Evolutionary conservation across 2,888 invertebrate genomes (phyloP).

Genomic region (Zonitis immaculata): DNA sequence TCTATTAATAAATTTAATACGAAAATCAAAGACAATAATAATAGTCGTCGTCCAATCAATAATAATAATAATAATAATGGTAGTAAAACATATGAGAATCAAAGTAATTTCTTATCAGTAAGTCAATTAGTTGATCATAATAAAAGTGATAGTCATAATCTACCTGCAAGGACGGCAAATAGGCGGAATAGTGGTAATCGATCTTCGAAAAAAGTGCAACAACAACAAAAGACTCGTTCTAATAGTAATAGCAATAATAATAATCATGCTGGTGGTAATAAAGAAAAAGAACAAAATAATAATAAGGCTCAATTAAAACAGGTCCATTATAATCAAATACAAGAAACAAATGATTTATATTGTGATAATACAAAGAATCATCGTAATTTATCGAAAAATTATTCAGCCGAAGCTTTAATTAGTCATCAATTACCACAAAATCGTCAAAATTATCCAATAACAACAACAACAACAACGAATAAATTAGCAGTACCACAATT

Average conservation of each 20-base stretch:
- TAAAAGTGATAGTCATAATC: slow-evolving; percentile 37
- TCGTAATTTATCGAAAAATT: slow-evolving; percentile 35
- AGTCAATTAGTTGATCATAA: slow-evolving; percentile 60
- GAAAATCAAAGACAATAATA: neutral
- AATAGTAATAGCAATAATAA: neutral
- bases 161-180: slow-evolving; percentile 31
- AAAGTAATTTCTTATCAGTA: slow-evolving; percentile 56
- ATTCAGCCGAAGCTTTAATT: slow-evolving; percentile 48
- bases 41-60: neutral
- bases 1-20: neutral
- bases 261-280: slow-evolving; percentile 1
- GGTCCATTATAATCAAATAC: neutral
- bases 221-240: slow-evolving; percentile 12
- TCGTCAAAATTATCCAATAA: slow-evolving; percentile 27
- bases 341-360: slow-evolving; percentile 20
- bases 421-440: slow-evolving; percentile 35
- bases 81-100: slow-evolving; percentile 34
- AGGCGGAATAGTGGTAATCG: slow-evolving; percentile 38
- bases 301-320: slow-evolving; percentile 10
- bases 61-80: neutral
- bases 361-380: slow-evolving; percentile 27
- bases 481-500: slow-evolving; percentile 32
- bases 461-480: slow-evolving; percentile 9
- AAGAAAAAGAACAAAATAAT: slow-evolving; percentile 18
- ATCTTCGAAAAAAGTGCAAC: slow-evolving; percentile 5